A percentile compares a stretch with the other conserved stretches of the same genome.
Conservation (phyloP, 2,113 vertebrate species). For the Heterotis niloticus region DNA sequence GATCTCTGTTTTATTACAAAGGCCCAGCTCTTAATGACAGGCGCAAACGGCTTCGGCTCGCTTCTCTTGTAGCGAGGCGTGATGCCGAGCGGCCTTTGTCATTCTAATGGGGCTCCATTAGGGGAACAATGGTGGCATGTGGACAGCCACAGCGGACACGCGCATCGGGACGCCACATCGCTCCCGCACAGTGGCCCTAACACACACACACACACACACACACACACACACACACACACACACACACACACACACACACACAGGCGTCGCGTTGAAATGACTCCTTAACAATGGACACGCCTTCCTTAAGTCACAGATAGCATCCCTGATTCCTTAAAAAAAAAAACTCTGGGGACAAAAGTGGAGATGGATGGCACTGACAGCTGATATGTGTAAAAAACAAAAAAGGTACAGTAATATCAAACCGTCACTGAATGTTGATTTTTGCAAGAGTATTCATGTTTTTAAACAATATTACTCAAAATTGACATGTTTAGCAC, state of each 20-base stretch:
- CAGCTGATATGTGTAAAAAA: no score
- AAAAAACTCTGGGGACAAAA: no score
- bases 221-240: not conserved
- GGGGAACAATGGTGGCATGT: slow-evolving; percentile 34
- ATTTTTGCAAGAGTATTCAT: no score
- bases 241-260: not conserved
- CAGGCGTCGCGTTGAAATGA: not conserved
- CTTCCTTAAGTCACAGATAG: no score
- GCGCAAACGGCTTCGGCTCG: not conserved
- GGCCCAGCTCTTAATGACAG: slow-evolving; percentile 9
- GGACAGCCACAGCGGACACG: not conserved
- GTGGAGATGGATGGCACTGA: no score
- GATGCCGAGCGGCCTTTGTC: slow-evolving; percentile 22
- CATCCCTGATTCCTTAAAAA: no score
- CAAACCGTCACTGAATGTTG: no score
- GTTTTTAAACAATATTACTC: no score
- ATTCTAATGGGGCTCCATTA: slow-evolving; percentile 16
- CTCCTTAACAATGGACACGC: no score
- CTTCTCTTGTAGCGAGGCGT: not conserved
- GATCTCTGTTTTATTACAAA: not conserved
- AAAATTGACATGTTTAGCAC: no score
- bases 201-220: not conserved
- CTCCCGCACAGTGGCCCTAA: not conserved
- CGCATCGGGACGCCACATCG: slow-evolving; percentile 24
- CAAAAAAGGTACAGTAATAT: no score